Conservation (phyloP, 2,113 vertebrate genomes). For the Labeo rohita region DNA sequence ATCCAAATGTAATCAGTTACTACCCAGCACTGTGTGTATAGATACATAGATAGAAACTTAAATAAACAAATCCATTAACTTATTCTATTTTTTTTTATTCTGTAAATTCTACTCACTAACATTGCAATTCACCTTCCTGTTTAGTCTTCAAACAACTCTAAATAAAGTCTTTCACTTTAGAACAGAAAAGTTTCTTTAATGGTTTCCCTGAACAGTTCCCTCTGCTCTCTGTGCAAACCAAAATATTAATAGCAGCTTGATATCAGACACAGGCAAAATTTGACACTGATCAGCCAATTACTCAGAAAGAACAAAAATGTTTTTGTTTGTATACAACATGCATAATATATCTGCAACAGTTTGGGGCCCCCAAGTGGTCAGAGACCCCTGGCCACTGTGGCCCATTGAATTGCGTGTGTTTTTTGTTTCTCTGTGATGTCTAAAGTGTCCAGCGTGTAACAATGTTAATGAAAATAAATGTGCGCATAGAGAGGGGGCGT, state of each 20-base stretch:
- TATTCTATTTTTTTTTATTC: neutral
- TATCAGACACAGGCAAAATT: neutral
- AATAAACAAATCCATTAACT: neutral
- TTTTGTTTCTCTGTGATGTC: neutral
- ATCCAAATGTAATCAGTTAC: too few species aligned
- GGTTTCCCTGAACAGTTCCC: neutral
- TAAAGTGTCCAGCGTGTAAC: conserved; percentile 9
- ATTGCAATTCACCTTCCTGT: neutral
- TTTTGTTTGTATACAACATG: neutral
- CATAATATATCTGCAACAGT: conserved; percentile 13
- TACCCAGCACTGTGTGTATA: too few species aligned
- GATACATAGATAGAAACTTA: too few species aligned
- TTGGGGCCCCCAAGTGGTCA: conserved; percentile 30
- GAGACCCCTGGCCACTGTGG: conserved; percentile 3
- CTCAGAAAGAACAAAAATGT: neutral
- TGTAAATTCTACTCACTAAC: neutral
- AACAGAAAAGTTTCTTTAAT: neutral
- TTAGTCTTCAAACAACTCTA: neutral
- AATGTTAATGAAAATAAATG: conserved; percentile 63
- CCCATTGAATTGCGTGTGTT: neutral
- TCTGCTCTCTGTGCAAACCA: neutral
- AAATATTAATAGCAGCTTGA: neutral
- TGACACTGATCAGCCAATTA: neutral
- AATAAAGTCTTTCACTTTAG: neutral
- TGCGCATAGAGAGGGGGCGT: conserved; percentile 39